Percentiles rank a stretch among this genome's conserved stretches.
Evolutionary conservation across 2,888 invertebrate genomes (phyloP).

Genomic region (Isoperla grammatica): DNA sequence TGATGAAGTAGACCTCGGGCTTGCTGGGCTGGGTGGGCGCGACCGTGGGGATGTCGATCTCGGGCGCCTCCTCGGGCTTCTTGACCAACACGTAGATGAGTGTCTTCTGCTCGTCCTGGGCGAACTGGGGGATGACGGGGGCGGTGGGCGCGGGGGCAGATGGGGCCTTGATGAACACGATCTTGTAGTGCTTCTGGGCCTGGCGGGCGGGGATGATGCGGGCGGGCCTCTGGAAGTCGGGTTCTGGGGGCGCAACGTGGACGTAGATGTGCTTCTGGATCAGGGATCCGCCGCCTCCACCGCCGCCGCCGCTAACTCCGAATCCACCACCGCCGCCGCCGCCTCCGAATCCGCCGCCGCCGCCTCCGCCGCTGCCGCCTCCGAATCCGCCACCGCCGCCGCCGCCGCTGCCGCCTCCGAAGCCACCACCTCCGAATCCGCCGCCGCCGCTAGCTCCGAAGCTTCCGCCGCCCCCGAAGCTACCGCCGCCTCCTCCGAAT

Average conservation of each 20-base stretch:
- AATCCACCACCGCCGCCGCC: conserved; percentile 31
- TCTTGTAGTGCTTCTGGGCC: conserved; percentile 85
- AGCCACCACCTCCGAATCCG: conserved; percentile 18
- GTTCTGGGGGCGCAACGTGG: conserved; percentile 84
- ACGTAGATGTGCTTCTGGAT: conserved; percentile 87
- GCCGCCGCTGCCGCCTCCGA: conserved; percentile 20
- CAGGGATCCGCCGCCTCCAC: conserved; percentile 39
- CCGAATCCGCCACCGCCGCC: conserved; percentile 3
- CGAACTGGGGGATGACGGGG: conserved; percentile 66
- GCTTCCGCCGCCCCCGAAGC: conserved; percentile 30
- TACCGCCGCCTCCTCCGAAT: conserved; percentile 35
- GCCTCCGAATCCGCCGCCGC: conserved; percentile 34
- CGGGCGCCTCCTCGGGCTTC: conserved; percentile 79
- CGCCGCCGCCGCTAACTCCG: conserved; percentile 22
- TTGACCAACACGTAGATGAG: conserved; percentile 84
- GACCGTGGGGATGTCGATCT: conserved; percentile 71
- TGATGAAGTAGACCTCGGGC: conserved; percentile 88
- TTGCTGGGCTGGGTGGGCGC: conserved; percentile 80
- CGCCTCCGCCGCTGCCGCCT: conserved; percentile 21
- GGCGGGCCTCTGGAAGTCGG: conserved; percentile 54
- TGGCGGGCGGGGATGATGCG: conserved; percentile 58
- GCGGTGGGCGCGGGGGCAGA: conserved; percentile 76
- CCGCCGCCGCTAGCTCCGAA: conserved; percentile 25
- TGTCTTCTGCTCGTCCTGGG: conserved; percentile 77
- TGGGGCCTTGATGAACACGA: conserved; percentile 89